These are phyloP conservation scores for Chaenodraco wilsoni DNA, from an alignment of 2,797 vertebrate genomes.

Conservation along the genomic window DNA sequence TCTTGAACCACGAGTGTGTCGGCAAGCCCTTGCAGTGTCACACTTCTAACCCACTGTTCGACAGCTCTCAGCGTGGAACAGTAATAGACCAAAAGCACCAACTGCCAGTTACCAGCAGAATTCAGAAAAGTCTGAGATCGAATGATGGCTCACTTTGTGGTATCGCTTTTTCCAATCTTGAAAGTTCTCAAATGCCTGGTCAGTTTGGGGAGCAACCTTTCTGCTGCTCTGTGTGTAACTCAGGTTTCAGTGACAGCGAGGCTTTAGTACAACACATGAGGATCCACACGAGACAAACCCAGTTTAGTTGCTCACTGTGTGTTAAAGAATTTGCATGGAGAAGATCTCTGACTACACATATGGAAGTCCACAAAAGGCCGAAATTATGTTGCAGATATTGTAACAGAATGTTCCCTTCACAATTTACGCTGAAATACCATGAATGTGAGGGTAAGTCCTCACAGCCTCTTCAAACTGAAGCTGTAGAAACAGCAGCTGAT, in stretches of 20 bases:
- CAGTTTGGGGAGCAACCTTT: slow-evolving; percentile 22
- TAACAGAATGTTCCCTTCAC: not conserved
- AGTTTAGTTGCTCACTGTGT: slow-evolving; percentile 46
- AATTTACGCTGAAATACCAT: slow-evolving; percentile 9
- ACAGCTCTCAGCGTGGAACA: not conserved
- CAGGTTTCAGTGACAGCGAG: slow-evolving; percentile 29
- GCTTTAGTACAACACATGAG: slow-evolving; percentile 57
- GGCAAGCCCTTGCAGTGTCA: not conserved
- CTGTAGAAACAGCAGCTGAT: slow-evolving; percentile 7
- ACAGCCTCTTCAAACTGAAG: not conserved
- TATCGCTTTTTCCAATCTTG: not conserved
- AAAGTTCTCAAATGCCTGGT: slow-evolving; percentile 13
- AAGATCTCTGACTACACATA: slow-evolving; percentile 42
- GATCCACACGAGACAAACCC: slow-evolving; percentile 42
- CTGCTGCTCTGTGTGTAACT: slow-evolving; percentile 45
- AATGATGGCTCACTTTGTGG: slow-evolving; percentile 28
- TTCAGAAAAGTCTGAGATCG: slow-evolving; percentile 5
- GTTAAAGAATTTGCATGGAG: slow-evolving; percentile 52
- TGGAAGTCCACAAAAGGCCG: slow-evolving; percentile 33
- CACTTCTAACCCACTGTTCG: not conserved
- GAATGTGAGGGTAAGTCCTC: not conserved
- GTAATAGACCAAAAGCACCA: not conserved
- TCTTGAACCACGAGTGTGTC: slow-evolving; percentile 7
- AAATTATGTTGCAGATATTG: slow-evolving; percentile 24
- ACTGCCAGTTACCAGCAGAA: slow-evolving; percentile 10